These are phyloP conservation scores for Oplegnathus fasciatus DNA, from an alignment of 2,113 vertebrate species.

Conservation along the genomic window DNA sequence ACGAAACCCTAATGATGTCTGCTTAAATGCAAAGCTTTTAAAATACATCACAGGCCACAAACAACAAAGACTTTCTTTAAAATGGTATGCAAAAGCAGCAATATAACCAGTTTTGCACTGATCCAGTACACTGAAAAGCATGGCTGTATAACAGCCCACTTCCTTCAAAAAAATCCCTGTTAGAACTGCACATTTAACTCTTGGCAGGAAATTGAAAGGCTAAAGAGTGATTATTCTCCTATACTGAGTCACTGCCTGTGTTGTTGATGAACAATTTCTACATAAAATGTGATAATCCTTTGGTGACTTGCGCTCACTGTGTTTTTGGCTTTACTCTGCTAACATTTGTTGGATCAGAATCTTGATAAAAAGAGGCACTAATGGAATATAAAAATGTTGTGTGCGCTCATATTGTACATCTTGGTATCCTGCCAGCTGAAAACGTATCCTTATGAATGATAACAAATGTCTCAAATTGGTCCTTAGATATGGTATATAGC, in stretches of 20 bases:
- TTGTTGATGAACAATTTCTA: not conserved
- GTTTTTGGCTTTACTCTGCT: not conserved
- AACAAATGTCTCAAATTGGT: slow-evolving; percentile 4
- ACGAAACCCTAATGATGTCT: slow-evolving; percentile 36
- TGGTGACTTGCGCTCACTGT: not conserved
- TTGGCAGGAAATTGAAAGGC: not conserved
- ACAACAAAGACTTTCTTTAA: slow-evolving; percentile 46
- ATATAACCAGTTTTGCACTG: not conserved
- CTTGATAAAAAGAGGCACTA: not conserved
- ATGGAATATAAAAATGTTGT: not conserved
- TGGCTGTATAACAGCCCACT: not conserved
- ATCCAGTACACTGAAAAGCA: slow-evolving; percentile 10
- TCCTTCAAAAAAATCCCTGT: not conserved
- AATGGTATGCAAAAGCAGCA: slow-evolving; percentile 10
- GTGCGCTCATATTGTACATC: not conserved
- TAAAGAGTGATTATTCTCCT: not conserved
- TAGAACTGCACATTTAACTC: not conserved
- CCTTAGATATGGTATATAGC: slow-evolving; percentile 9
- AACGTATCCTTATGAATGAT: not conserved
- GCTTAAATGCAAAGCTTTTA: slow-evolving; percentile 32
- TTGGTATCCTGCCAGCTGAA: slow-evolving; percentile 4
- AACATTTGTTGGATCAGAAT: not conserved
- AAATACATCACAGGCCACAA: slow-evolving; percentile 48
- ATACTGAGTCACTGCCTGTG: not conserved
- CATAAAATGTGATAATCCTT: not conserved